A percentile compares a stretch with the other conserved stretches of the same genome.
phyloP scores from a whole-genome alignment of 2,797 vertebrate species.

The Hoplostethus atlanticus region DNA sequence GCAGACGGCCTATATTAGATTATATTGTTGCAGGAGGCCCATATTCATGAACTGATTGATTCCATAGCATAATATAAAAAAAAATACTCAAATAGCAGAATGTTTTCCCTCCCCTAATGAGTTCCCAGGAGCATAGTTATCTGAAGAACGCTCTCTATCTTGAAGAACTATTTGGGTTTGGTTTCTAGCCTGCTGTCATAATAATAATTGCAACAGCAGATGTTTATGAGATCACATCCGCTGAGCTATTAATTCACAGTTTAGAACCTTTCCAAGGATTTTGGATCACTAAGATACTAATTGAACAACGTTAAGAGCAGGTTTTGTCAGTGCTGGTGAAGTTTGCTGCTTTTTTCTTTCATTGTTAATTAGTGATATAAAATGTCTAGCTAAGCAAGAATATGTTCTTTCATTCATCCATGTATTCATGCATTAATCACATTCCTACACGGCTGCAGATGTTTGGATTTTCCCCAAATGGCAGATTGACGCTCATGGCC shows the following conservation, averaged over 20 bases:
- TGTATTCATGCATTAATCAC: neutral
- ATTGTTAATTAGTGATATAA: neutral
- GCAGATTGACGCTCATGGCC: constrained; percentile 21
- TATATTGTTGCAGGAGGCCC: constrained; percentile 14
- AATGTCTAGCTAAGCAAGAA: constrained; percentile 12
- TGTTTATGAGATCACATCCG: constrained; percentile 42
- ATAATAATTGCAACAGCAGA: constrained; percentile 37
- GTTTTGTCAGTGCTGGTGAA: constrained; percentile 13
- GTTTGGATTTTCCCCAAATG: constrained; percentile 37
- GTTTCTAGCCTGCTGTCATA: constrained; percentile 24
- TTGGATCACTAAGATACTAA: constrained; percentile 29
- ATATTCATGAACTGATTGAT: neutral
- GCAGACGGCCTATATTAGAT: constrained; percentile 6
- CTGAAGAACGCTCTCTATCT: neutral
- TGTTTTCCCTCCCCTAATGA: neutral
- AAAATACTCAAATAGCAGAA: neutral
- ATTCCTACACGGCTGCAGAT: constrained; percentile 21
- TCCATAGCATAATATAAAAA: constrained; percentile 11
- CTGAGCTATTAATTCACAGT: constrained; percentile 26
- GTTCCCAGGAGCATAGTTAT: constrained; percentile 27
- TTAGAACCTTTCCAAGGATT: neutral
- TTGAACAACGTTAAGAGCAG: constrained; percentile 1
- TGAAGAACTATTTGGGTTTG: neutral
- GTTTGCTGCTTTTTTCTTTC: neutral
- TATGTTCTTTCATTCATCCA: constrained; percentile 6